Evolutionary conservation across 2,797 vertebrate species (phyloP).

Genomic region (Lates japonicus): DNA sequence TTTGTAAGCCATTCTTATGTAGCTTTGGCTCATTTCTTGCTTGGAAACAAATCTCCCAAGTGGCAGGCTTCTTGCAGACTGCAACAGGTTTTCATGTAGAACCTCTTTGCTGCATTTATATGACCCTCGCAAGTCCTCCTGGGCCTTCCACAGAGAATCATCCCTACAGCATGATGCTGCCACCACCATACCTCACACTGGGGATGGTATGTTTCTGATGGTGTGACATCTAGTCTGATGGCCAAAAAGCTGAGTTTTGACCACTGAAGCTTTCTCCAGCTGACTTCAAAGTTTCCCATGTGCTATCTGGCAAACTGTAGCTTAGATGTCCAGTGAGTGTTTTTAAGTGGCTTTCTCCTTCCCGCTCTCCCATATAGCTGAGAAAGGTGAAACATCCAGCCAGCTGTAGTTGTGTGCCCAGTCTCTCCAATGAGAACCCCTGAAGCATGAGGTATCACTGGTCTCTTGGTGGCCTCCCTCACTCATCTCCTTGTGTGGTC

Average conservation of each 20-base stretch:
- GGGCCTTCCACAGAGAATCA: not conserved
- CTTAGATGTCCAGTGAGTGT: not conserved
- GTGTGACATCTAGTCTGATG: not conserved
- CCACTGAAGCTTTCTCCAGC: slow-evolving; percentile 2
- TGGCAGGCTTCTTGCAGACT: not conserved
- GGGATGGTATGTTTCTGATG: slow-evolving; percentile 19
- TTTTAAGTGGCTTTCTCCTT: slow-evolving; percentile 2
- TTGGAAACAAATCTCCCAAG: not conserved
- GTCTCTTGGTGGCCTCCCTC: slow-evolving; percentile 6
- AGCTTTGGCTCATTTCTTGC: slow-evolving; percentile 11
- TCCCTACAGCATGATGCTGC: not conserved
- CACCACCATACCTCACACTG: not conserved
- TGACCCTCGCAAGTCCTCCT: not conserved
- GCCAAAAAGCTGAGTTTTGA: slow-evolving; percentile 10
- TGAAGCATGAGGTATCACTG: slow-evolving; percentile 19
- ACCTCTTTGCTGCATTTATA: not conserved
- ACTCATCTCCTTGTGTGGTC: slow-evolving; percentile 2
- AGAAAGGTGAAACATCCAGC: slow-evolving; percentile 15
- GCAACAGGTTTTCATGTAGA: slow-evolving; percentile 1
- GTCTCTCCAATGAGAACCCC: slow-evolving; percentile 4
- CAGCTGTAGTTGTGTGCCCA: not conserved
- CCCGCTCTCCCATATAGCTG: not conserved
- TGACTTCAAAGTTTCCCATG: slow-evolving; percentile 1
- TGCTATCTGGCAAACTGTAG: slow-evolving; percentile 15
- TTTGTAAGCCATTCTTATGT: not conserved